These are phyloP conservation scores for Hypothenemus hampei DNA, from an alignment of 1,140 invertebrate genomes.

Conservation along the genomic window DNA sequence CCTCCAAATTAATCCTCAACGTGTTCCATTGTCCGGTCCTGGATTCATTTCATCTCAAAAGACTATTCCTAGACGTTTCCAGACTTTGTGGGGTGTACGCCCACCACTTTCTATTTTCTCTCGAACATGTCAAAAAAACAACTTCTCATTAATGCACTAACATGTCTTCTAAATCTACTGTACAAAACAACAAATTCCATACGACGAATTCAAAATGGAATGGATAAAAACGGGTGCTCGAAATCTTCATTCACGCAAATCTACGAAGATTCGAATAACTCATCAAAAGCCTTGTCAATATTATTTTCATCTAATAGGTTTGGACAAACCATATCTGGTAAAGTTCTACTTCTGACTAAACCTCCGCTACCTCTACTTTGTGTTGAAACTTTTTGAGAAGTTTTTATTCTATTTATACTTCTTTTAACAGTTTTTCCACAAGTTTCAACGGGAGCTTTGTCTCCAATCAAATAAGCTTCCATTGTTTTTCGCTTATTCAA, in stretches of 20 bases:
- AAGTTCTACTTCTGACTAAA: conserved; percentile 65
- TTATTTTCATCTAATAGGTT: conserved; percentile 64
- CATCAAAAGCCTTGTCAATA: conserved; percentile 71
- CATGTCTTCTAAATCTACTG: conserved; percentile 20
- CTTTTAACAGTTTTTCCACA: conserved; percentile 38
- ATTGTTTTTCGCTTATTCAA: conserved; percentile 71
- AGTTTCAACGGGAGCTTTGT: conserved; percentile 29
- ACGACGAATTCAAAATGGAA: conserved; percentile 30
- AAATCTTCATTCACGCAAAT: conserved; percentile 19
- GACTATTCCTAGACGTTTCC: conserved; percentile 8
- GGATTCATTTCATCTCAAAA: conserved; percentile 13
- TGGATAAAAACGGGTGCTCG: conserved; percentile 21
- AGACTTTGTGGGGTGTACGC: conserved; percentile 25
- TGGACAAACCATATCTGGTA: conserved; percentile 60
- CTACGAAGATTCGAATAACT: conserved; percentile 54
- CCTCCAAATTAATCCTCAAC: conserved; percentile 24
- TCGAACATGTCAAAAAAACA: conserved; percentile 16
- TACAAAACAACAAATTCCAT: conserved; percentile 35
- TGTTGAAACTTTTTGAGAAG: conserved; percentile 49
- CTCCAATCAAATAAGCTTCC: conserved; percentile 64
- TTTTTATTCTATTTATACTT: conserved; percentile 48
- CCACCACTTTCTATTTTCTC: conserved; percentile 18
- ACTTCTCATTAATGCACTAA: conserved; percentile 14
- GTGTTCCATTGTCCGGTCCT: conserved; percentile 36
- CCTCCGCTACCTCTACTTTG: conserved; percentile 40